Base-by-base conservation (phyloP, 2,888 invertebrate genomes). In the Cristatella mucedo region DNA sequence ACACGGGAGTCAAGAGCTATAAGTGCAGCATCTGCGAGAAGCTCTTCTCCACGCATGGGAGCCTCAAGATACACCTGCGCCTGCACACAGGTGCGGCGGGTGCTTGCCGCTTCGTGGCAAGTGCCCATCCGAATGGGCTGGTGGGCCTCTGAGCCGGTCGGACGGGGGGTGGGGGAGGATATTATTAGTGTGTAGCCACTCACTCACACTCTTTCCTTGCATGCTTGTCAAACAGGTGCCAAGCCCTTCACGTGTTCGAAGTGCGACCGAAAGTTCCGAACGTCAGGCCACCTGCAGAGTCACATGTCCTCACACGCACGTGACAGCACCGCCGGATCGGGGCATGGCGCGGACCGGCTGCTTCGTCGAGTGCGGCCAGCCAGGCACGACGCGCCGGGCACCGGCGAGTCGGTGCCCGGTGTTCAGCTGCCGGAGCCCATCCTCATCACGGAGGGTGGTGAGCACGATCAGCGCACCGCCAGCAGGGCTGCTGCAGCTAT, bases 361-460 rank as follows among this genome's bases (percentile, higher is more conserved):
- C n/a, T n/a, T n/a, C n/a, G n/a, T n/a, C n/a, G n/a, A n/a, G n/a
- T n/a, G n/a, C n/a, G n/a, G n/a, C n/a, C n/a, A n/a, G n/a, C n/a
- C n/a, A n/a, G n/a, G n/a, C n/a, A n/a, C n/a, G n/a, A n/a, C n/a
- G n/a, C n/a, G n/a, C n/a, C n/a, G n/a, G n/a, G n/a, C n/a, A n/a
- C n/a, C n/a, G n/a, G n/a, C n/a, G n/a, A n/a, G 20, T 41, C 49
- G 20, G 46, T 67, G 11, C 63, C 67, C 2, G 66, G 70, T 46
- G 66, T 73, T 33, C 61, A 69, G 1, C 54, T 73, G 26, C 70
- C 71, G 46, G 73, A 73, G 45, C 73, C 73, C 2, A 67, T 73
- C 13, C 55, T 72, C 5, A 69, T 73, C 31, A 72, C 71, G 15
- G 71, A 71, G n/a, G n/a, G n/a, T n/a, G n/a, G n/a, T n/a, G n/a